Conservation (phyloP, 35 echinoderm and acorn worm species). For the Chiridota heheva region DNA sequence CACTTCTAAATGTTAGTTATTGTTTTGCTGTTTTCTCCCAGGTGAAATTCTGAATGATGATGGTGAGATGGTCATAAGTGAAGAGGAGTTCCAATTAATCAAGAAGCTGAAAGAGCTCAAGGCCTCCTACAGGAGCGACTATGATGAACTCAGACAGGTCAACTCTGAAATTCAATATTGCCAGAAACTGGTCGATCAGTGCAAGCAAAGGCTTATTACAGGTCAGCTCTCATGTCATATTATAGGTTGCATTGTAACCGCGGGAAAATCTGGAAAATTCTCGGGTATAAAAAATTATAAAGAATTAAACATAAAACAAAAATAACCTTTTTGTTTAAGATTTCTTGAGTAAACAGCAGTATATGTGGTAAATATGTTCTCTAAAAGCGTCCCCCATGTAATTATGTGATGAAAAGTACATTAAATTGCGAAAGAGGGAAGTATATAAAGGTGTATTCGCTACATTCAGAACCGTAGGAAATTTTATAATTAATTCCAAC, state of each 20-base stretch:
- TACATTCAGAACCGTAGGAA: neutral
- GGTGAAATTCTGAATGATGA: constrained; percentile 85
- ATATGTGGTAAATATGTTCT: too few species aligned
- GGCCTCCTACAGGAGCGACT: constrained; percentile 79
- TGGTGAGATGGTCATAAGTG: constrained; percentile 84
- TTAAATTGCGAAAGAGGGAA: too few species aligned
- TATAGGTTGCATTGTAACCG: neutral
- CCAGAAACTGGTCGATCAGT: constrained; percentile 95
- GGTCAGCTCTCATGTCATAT: constrained; percentile 37
- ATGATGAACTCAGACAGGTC: constrained; percentile 81
- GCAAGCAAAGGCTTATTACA: constrained; percentile 78
- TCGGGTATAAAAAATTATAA: neutral
- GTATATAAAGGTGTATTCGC: too few species aligned
- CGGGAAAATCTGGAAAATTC: neutral
- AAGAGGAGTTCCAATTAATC: constrained; percentile 91
- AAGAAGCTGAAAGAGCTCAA: constrained; percentile 94
- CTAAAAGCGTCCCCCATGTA: too few species aligned
- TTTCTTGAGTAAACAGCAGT: too few species aligned
- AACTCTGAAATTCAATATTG: constrained; percentile 98
- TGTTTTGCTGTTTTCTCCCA: too few species aligned
- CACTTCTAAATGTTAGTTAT: too few species aligned
- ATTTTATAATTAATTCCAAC: neutral
- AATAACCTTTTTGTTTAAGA: neutral
- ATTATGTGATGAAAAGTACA: too few species aligned
- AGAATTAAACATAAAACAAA: neutral